A percentile compares a stretch with the other conserved stretches of the same genome.
Conservation (phyloP, 2,797 vertebrate genomes). For the Acipenser transmontanus region DNA sequence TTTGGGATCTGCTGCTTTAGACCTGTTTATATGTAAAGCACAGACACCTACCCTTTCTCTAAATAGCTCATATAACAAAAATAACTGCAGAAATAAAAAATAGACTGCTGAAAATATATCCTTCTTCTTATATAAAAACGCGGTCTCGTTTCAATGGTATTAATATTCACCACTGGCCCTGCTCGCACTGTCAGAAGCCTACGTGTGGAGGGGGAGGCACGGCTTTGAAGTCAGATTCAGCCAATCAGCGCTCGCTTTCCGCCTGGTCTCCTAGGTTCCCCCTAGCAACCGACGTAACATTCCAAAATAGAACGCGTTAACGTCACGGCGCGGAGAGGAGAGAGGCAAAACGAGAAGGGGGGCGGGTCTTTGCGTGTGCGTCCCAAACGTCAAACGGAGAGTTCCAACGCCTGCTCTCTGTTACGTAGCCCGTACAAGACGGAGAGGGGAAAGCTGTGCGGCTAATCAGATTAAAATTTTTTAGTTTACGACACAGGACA, state of each 20-base stretch:
- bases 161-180: conserved; percentile 37
- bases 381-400: conserved; percentile 66
- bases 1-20: no score
- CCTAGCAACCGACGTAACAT: conserved; percentile 80
- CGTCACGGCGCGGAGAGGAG: conserved; percentile 58
- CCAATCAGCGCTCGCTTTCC: conserved; percentile 46
- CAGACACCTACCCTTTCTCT: no score
- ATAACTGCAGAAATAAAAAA: no score
- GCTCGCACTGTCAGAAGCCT: conserved; percentile 11
- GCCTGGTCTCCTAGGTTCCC: conserved; percentile 59
- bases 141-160: conserved; percentile 14
- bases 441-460: neutral
- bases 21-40: no score
- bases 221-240: conserved; percentile 23
- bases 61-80: no score
- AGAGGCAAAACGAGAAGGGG: conserved; percentile 33
- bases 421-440: conserved; percentile 48
- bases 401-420: conserved; percentile 67
- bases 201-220: conserved; percentile 24
- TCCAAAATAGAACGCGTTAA: conserved; percentile 91
- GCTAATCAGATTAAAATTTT: neutral
- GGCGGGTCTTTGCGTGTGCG: conserved; percentile 51
- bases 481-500: no score
- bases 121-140: no score
- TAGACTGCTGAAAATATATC: no score